These are phyloP conservation scores for Geophilus truncorum DNA, from an alignment of 2,888 invertebrate genomes.

Conservation along the genomic window DNA sequence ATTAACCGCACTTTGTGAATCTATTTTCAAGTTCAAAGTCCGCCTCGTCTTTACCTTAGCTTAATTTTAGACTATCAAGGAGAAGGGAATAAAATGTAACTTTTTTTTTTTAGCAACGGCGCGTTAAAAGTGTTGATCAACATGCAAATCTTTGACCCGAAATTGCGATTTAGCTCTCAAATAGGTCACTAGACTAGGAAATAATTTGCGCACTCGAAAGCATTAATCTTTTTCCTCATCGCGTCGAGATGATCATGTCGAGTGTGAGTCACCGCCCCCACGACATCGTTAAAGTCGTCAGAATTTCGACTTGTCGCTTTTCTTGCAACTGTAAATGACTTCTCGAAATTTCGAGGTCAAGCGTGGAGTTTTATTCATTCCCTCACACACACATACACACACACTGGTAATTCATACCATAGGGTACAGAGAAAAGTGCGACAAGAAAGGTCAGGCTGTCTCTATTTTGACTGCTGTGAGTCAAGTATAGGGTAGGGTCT, in stretches of 20 bases:
- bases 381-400: background rate
- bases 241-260: background rate
- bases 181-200: conserved; percentile 21
- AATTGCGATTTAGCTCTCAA: background rate
- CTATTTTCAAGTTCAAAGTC: conserved; percentile 25
- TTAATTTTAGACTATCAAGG: background rate
- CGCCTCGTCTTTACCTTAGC: background rate
- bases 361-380: background rate
- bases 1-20: conserved; percentile 20
- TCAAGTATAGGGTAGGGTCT: background rate
- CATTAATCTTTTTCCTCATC: conserved; percentile 16
- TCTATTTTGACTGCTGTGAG: background rate
- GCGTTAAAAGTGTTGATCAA: background rate
- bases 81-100: background rate
- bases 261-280: conserved; percentile 3
- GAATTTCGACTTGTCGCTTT: background rate
- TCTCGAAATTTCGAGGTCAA: background rate
- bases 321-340: background rate
- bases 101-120: background rate
- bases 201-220: background rate
- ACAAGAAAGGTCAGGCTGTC: background rate
- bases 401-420: background rate
- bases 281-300: background rate
- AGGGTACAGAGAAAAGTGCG: background rate
- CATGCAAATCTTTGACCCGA: background rate